Base-by-base conservation (phyloP, 2,888 invertebrate genomes). In the Eupithecia dodoneata region DNA sequence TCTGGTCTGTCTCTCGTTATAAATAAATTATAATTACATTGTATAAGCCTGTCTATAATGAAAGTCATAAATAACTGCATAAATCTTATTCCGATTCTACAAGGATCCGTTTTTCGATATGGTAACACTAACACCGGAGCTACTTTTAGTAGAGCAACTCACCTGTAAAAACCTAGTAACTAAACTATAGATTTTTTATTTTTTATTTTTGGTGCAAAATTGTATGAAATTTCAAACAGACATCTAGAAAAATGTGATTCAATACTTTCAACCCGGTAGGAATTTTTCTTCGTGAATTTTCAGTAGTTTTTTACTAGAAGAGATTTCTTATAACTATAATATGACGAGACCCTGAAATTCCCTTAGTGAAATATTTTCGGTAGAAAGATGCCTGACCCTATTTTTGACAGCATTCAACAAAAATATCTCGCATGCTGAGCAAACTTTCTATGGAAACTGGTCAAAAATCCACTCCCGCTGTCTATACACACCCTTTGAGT, bases 1-100 rank as follows among this genome's bases (percentile, higher is more conserved):
- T 74, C 74, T 70, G 70, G 45, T 9, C 2, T 59, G 55, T 42
- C 44, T 70, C 44, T 15, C 47, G 55, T n/a, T 55, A n/a, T 55
- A 2, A 9, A 44, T 44, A 59, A 59, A 59, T 59, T 9, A 59
- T 59, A 18, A 59, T 10, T 10, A 18, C 18, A 18, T 1, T n/a
- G 3, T 18, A 10, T 4, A 10, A 10, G 41, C 13, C 13, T 65
- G 41, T 65, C 41, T 65, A 65, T 65, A 65, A 65, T 5, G 12
- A 41, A 41, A 41, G 65, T 41, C 12, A 65, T 65, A 65, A 65
- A 13, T 5, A 4, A 65, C 52, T 52, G 52, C 15, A 45, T 45
- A 45, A n/a, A n/a, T 45, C 45, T 45, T 45, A 5, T 45, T 45
- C 45, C 7, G 45, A 45, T 45, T 45, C 6, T 45, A 45, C 45